A percentile compares a stretch with the other conserved stretches of the same genome.
phyloP scores from a whole-genome alignment of 1,140 invertebrate genomes.

The Brachionus plicatilis region DNA sequence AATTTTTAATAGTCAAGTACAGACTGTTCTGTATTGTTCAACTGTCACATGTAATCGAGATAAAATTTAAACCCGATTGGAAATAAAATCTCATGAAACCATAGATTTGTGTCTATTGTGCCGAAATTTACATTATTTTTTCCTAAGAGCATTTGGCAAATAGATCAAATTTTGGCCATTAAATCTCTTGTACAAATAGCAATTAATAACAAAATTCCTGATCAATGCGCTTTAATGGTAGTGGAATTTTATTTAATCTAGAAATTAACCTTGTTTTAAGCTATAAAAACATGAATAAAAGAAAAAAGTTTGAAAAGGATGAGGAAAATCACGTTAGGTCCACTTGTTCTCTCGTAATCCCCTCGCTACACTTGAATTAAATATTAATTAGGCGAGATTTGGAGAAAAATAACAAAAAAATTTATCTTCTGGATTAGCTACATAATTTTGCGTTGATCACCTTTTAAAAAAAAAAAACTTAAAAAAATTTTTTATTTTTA shows the following conservation, averaged over 20 bases:
- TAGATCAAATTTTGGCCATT: neutral
- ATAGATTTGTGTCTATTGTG: neutral
- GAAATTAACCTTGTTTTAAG: slow-evolving; percentile 27
- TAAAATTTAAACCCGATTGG: neutral
- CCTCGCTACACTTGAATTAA: neutral
- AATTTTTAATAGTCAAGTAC: neutral
- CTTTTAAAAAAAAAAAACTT: neutral
- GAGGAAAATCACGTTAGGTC: slow-evolving; percentile 2
- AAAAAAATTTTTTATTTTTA: neutral
- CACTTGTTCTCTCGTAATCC: neutral
- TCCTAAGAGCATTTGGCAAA: neutral
- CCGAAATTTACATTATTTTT: neutral
- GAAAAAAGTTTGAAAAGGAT: neutral
- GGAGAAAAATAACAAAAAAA: neutral
- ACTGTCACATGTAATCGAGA: neutral
- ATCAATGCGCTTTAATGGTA: neutral
- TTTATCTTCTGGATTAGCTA: neutral
- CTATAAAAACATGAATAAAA: neutral
- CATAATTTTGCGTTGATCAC: neutral
- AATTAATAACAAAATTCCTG: slow-evolving; percentile 17
- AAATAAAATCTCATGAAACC: neutral
- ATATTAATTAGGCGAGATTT: neutral
- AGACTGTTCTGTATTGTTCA: neutral
- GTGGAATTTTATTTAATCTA: slow-evolving; percentile 18
- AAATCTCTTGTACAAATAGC: neutral